Percentiles rank a stretch among this genome's conserved stretches.
phyloP scores from a whole-genome alignment of 1,140 invertebrate genomes.

The Zaprionus inermis region DNA sequence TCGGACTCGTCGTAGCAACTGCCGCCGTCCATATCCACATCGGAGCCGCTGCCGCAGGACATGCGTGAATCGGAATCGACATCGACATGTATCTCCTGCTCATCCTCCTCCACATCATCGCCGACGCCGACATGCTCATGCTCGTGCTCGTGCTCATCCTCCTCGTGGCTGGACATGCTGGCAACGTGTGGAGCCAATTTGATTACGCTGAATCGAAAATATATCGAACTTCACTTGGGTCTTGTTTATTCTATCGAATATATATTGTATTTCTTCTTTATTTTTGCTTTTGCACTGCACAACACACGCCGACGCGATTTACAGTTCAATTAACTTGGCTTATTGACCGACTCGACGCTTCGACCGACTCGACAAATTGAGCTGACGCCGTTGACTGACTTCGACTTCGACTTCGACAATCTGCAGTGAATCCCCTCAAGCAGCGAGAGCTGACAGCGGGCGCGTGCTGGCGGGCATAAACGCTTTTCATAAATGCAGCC shows the following conservation, averaged over 20 bases:
- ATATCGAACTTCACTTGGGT: conserved; percentile 24
- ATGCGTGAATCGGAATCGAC: conserved; percentile 86
- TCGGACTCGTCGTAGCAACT: conserved; percentile 84
- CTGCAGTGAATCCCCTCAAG: conserved; percentile 33
- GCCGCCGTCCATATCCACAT: conserved; percentile 84
- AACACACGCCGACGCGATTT: conserved; percentile 19
- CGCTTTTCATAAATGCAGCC: conserved; percentile 77
- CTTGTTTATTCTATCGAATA: conserved; percentile 3
- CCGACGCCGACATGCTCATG: conserved; percentile 58
- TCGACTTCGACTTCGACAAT: conserved; percentile 17
- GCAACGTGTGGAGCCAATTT: conserved; percentile 71
- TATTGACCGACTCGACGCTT: conserved; percentile 23
- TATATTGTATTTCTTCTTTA: not conserved
- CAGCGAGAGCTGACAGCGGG: conserved; percentile 61
- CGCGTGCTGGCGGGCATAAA: conserved; percentile 76
- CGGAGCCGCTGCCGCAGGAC: conserved; percentile 85
- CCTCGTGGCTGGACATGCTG: conserved; percentile 84
- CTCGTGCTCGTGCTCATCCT: conserved; percentile 80
- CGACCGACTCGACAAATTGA: conserved; percentile 59
- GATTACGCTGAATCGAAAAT: not conserved
- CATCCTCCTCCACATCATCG: conserved; percentile 85
- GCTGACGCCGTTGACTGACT: conserved; percentile 51
- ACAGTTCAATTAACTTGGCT: conserved; percentile 53
- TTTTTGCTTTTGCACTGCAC: conserved; percentile 19
- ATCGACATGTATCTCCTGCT: conserved; percentile 87